Evolutionary conservation across 2,888 invertebrate genomes (phyloP), one percentile per base, ranked within the genome.

Genomic region (Volucella inanis): DNA sequence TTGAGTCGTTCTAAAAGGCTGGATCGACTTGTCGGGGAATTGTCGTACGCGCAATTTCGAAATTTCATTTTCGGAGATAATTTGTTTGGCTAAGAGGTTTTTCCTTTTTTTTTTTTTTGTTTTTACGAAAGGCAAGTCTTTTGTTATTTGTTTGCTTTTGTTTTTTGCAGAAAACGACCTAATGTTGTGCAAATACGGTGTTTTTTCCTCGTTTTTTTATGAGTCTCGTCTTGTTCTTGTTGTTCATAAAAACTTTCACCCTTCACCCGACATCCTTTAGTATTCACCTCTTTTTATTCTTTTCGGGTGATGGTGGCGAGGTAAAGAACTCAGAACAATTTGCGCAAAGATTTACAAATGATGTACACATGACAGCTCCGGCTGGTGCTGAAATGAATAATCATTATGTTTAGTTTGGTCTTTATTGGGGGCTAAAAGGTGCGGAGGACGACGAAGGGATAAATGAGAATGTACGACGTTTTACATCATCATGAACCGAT

Each of bases 291-390:
- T 1, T 11, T 12, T 50, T 8, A 39, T 12, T 8, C 2, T 50
- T 14, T 38, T 9, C 55, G 14, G 11, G 10, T 14, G 31, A 31
- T n/a, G 55, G 12, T n/a, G 31, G 22, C 38, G 12, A 31, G 31
- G 31, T 31, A 31, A 0, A 11, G 14, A 57, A 54, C 22, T 22
- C 31, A n/a, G 3, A 54, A 14, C 50, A 15, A 15, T 52, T 52
- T 65, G 12, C 22, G 64, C 39, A 8, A 41, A 41, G 65, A 41
- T 41, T 65, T 52, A 65, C 41, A 52, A 65, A 65, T 65, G 65
- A 52, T 52, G 41, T 22, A 65, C 65, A 65, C 65, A 65, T 52
- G 65, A 65, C 41, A 52, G 65, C 41, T 18, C 38, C 11, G 62
- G 31, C 47, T 62, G 31, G 11, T 31, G 62, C 15, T 31, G 64